Percentiles rank a stretch among this genome's conserved stretches.
These are phyloP conservation scores for Sinocyclocheilus maitianheensis DNA, from an alignment of 2,113 vertebrate species.

Conservation along the genomic window DNA sequence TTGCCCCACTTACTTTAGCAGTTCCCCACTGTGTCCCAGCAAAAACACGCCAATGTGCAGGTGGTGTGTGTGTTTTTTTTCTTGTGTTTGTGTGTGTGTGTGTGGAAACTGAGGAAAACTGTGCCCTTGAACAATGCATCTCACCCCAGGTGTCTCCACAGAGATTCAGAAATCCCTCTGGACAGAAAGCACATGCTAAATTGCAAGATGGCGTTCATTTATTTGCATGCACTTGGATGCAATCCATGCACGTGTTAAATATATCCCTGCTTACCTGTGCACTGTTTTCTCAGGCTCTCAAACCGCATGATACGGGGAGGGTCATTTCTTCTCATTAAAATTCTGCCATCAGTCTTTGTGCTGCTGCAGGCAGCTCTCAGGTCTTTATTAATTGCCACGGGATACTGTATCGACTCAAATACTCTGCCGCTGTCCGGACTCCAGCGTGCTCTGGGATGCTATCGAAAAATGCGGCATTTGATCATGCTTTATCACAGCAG, in stretches of 20 bases:
- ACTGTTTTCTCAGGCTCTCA: slow-evolving; percentile 3
- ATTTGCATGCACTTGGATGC: background rate
- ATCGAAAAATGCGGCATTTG: background rate
- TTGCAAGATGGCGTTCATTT: background rate
- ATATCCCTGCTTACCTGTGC: slow-evolving; percentile 4
- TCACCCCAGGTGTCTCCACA: background rate
- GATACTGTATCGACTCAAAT: slow-evolving; percentile 36
- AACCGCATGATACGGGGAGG: background rate
- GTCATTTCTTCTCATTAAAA: slow-evolving; percentile 40
- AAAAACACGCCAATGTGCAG: slow-evolving; percentile 1
- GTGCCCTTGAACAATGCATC: slow-evolving; percentile 15
- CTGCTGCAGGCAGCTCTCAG: background rate
- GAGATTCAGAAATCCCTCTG: background rate
- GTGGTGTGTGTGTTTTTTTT: background rate
- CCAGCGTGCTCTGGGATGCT: background rate
- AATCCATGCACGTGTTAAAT: background rate
- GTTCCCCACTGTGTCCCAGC: slow-evolving; percentile 8
- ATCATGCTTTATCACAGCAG: background rate
- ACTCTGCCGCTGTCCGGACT: background rate
- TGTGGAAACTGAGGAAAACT: background rate
- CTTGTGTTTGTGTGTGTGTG: background rate
- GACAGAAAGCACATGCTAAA: background rate
- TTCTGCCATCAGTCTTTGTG: slow-evolving; percentile 31
- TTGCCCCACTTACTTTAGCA: slow-evolving; percentile 36
- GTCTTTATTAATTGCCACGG: slow-evolving; percentile 44